A percentile compares a stretch with the other conserved stretches of the same genome.
These are phyloP conservation scores for Tetranychus piercei DNA, from an alignment of 2,888 invertebrate species.

Conservation along the genomic window DNA sequence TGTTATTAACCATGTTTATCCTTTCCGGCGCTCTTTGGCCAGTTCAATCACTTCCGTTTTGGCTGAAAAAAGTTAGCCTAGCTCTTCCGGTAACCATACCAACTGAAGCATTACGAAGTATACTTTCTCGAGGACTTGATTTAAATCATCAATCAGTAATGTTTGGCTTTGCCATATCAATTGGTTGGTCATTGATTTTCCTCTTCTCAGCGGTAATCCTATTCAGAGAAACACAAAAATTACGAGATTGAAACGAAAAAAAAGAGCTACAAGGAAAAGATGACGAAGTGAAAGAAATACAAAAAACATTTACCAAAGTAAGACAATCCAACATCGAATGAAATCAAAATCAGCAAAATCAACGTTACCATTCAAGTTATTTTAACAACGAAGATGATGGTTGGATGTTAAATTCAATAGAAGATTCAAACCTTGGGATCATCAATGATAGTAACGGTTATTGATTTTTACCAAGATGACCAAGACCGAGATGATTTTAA, in stretches of 20 bases:
- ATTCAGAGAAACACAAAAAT: slow-evolving; percentile 10
- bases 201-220: slow-evolving; percentile 8
- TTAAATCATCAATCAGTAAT: slow-evolving; percentile 50
- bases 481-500: too few species aligned
- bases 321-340: neutral
- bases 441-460: too few species aligned
- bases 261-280: neutral
- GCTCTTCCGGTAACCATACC: slow-evolving; percentile 59
- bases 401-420: too few species aligned
- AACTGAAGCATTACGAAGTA: slow-evolving; percentile 51
- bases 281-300: neutral
- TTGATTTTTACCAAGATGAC: too few species aligned
- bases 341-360: too few species aligned
- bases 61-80: slow-evolving; percentile 51
- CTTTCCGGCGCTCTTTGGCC: slow-evolving; percentile 77
- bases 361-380: too few species aligned
- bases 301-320: neutral
- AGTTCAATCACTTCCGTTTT: slow-evolving; percentile 76
- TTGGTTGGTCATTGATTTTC: slow-evolving; percentile 49
- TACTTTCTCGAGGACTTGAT: slow-evolving; percentile 54
- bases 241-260: neutral
- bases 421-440: too few species aligned
- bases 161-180: slow-evolving; percentile 53
- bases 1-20: slow-evolving; percentile 11
- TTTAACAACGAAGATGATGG: too few species aligned